Evolutionary conservation across 30 jellyfish, hydroid and myxozoan genomes (phyloP), one percentile per base, ranked within the genome.

Genomic region (Pseudorhiza aurosa): DNA sequence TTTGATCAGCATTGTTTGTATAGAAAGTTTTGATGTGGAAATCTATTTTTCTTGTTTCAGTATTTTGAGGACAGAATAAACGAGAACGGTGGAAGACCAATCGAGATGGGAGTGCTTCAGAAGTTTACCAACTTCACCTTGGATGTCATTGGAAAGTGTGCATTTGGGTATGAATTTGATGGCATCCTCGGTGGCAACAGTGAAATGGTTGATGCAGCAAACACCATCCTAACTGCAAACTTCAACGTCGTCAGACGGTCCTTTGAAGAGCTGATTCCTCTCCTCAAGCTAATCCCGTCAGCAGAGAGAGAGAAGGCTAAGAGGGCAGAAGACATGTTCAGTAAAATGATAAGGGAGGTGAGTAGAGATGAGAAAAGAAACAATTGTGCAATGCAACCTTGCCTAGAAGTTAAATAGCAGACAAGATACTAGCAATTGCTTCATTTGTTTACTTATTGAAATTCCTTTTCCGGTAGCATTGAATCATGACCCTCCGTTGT

Each of bases 141-240:
- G 67, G 91, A 80, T 26, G 80, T 80, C 1, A 80, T 80, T 42
- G 91, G 91, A 2, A 18, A 31, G 55, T 44, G 83, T 80, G 91
- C 72, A 22, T 80, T 80, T 65, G 91, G 91, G 10, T 80, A 80
- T 65, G 49, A 57, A 9, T 80, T 80, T 46, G 33, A 80, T 22
- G 1, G 83, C 18, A 36, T 65, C 12, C 31, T 14, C 2, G 58
- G 58, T 10, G 83, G 77, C 14, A 19, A 47, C 75, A 65, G 70
- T 33, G 65, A 55, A 17, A 77, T 64, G 39, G 58, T 83, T 31
- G 22, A 36, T 17, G 82, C 91, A 8, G 30, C 80, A 14, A 67
- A 51, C 31, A 55, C 45, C 29, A 67, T 80, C 36, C 56, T 80
- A 21, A 35, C 77, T 10, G 91, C 65, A 19, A 64, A 62, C 30